Evolutionary conservation across 2,797 vertebrate species (phyloP).

Genomic region (Salarias fasciatus): DNA sequence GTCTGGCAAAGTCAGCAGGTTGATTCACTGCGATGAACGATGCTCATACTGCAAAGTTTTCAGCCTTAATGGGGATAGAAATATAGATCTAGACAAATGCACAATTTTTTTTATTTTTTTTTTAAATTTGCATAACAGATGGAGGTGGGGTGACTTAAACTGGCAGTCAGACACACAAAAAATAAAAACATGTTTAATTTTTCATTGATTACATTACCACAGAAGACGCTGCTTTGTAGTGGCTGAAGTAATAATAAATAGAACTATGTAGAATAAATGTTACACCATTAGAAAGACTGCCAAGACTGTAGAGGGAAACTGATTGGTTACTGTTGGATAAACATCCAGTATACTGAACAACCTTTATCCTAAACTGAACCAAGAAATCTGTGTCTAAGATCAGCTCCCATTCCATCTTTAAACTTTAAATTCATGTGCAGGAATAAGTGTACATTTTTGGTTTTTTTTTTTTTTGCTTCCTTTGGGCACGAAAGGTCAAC

Average conservation of each 20-base stretch:
- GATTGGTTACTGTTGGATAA: too few species aligned
- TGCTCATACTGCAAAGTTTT: constrained; percentile 33
- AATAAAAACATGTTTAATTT: constrained; percentile 12
- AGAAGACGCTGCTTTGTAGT: too few species aligned
- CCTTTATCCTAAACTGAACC: too few species aligned
- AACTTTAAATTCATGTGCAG: too few species aligned
- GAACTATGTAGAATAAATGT: too few species aligned
- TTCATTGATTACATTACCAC: too few species aligned
- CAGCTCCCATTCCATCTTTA: neutral
- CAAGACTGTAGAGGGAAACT: too few species aligned
- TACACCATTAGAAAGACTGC: too few species aligned
- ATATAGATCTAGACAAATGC: constrained; percentile 27
- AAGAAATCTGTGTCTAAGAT: neutral
- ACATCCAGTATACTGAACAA: too few species aligned
- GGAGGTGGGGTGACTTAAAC: constrained; percentile 32
- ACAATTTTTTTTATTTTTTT: constrained; percentile 43
- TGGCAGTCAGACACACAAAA: constrained; percentile 6
- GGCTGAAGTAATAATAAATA: too few species aligned
- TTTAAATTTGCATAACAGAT: constrained; percentile 27
- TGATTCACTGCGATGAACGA: constrained; percentile 49
- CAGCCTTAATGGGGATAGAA: constrained; percentile 18
- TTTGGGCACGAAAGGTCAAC: constrained; percentile 49
- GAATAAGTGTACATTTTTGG: constrained; percentile 2
- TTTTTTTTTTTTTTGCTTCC: constrained; percentile 35
- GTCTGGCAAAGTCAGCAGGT: constrained; percentile 53